These are phyloP conservation scores for Mastomys coucha DNA, from an alignment of 2,113 vertebrate genomes.

Conservation along the genomic window DNA sequence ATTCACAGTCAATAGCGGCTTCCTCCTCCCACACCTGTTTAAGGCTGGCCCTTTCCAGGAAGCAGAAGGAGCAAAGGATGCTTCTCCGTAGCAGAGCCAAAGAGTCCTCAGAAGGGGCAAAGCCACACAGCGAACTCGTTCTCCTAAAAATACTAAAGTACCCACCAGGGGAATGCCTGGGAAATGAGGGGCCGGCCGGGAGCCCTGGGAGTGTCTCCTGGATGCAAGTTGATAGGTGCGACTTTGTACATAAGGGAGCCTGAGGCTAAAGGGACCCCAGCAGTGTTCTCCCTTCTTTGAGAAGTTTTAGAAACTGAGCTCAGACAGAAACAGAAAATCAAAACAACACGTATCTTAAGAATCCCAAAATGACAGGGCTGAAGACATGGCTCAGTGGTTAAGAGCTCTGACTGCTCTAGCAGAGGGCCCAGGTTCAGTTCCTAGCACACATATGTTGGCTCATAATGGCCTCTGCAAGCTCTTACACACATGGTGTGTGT, in stretches of 20 bases:
- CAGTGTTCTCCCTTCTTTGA: neutral
- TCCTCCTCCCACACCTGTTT: neutral
- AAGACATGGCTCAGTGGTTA: neutral
- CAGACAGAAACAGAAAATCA: neutral
- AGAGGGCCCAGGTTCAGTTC: neutral
- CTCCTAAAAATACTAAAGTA: neutral
- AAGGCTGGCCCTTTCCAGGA: neutral
- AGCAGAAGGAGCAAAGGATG: neutral
- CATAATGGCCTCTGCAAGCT: neutral
- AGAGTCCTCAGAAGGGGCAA: neutral
- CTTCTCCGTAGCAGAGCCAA: neutral
- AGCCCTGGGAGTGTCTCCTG: no score
- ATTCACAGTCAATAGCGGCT: accelerated
- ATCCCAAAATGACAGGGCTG: neutral
- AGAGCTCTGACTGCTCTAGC: neutral
- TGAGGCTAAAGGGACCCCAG: neutral
- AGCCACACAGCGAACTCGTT: neutral
- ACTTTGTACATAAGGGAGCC: accelerated
- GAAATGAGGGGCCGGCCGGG: neutral
- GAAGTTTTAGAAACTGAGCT: neutral
- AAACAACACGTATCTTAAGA: neutral
- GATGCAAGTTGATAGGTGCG: accelerated
- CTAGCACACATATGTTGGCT: neutral
- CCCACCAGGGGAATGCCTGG: neutral
- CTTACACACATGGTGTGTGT: neutral